A percentile compares a stretch with the other conserved stretches of the same genome.
These are phyloP conservation scores for Peromyscus polionotus DNA, from an alignment of 2,113 vertebrate species.

Conservation along the genomic window DNA sequence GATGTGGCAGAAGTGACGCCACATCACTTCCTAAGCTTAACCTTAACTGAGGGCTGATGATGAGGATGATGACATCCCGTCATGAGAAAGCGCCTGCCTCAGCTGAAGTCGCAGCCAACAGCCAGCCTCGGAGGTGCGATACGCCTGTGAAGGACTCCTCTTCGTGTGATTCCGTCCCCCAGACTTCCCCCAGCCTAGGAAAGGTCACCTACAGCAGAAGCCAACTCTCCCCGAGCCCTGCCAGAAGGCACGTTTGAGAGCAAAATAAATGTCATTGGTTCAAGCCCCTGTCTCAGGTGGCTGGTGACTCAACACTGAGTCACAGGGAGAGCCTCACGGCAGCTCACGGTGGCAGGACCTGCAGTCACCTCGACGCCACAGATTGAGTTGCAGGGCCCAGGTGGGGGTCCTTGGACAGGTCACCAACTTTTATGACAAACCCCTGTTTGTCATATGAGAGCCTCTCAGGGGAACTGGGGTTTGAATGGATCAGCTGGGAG, in stretches of 20 bases:
- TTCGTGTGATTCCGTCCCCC: not conserved
- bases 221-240: not conserved
- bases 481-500: not conserved
- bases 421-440: not conserved
- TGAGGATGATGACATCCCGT: not conserved
- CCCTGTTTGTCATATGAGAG: not conserved
- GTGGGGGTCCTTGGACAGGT: not conserved
- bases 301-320: not conserved
- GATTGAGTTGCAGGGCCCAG: not conserved
- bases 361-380: not conserved
- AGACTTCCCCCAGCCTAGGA: not conserved
- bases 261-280: conserved; percentile 13
- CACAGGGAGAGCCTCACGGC: not conserved
- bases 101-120: not conserved
- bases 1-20: not conserved
- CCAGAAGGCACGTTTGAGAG: not conserved
- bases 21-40: not conserved
- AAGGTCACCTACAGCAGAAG: not conserved
- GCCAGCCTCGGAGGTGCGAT: not conserved
- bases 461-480: not conserved
- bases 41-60: not conserved
- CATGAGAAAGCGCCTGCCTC: conserved; percentile 9
- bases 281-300: conserved; percentile 10
- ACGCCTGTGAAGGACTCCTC: not conserved
- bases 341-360: not conserved